These are phyloP conservation scores for Drosophila simulans DNA, from an alignment of 1,140 invertebrate genomes.

Conservation along the genomic window DNA sequence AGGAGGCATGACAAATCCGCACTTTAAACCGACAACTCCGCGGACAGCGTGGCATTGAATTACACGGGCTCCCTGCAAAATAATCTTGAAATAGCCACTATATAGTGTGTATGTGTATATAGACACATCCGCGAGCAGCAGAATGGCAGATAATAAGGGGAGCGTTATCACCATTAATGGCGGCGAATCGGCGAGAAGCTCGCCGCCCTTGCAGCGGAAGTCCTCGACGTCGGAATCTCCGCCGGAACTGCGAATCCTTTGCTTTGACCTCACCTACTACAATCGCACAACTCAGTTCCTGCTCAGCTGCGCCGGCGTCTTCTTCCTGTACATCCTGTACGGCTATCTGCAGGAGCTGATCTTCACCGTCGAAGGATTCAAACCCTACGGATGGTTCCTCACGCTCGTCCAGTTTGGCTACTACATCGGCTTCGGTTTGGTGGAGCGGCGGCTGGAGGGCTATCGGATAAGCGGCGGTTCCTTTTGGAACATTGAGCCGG, in stretches of 20 bases:
- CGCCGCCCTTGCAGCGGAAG: slow-evolving; percentile 41
- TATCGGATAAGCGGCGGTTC: slow-evolving; percentile 36
- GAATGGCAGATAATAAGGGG: slow-evolving; percentile 39
- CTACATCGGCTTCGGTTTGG: slow-evolving; percentile 92
- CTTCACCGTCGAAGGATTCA: slow-evolving; percentile 94
- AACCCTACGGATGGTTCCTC: slow-evolving; percentile 96
- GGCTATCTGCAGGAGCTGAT: slow-evolving; percentile 97
- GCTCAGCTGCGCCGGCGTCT: slow-evolving; percentile 91
- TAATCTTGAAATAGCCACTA: slow-evolving; percentile 35
- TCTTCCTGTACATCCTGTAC: slow-evolving; percentile 95
- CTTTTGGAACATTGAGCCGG: slow-evolving; percentile 85
- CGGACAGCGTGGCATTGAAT: slow-evolving; percentile 45
- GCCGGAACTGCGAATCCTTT: slow-evolving; percentile 88
- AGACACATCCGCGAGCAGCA: slow-evolving; percentile 21
- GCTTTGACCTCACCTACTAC: slow-evolving; percentile 89
- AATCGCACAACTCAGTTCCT: slow-evolving; percentile 90
- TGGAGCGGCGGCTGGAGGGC: slow-evolving; percentile 89
- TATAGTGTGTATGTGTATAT: slow-evolving; percentile 2
- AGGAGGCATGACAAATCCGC: slow-evolving; percentile 28
- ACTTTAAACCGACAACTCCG: neutral
- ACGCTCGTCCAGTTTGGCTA: slow-evolving; percentile 96
- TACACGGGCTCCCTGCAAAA: slow-evolving; percentile 1
- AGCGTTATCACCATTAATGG: slow-evolving; percentile 66
- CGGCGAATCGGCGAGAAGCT: neutral
- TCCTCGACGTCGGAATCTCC: slow-evolving; percentile 47